Conservation (phyloP, 2,113 vertebrate genomes). For the Pachyramphus minor region DNA sequence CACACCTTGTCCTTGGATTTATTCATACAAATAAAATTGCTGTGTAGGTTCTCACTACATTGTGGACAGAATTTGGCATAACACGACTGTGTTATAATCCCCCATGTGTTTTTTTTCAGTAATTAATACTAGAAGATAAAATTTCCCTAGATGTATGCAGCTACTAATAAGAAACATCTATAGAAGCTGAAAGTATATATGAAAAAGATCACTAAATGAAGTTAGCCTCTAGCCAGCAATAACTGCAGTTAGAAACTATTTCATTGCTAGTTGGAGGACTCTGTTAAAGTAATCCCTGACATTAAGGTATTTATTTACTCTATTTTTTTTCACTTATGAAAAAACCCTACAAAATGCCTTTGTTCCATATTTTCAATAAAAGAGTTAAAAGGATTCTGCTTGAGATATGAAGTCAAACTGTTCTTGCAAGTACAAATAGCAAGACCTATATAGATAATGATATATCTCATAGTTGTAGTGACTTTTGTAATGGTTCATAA, state of each 20-base stretch:
- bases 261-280: not conserved
- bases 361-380: not conserved
- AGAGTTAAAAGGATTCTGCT: not conserved
- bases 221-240: not conserved
- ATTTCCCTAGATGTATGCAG: not conserved
- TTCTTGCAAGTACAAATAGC: not conserved
- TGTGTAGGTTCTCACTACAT: not conserved
- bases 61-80: rapidly evolving
- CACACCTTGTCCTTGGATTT: not conserved
- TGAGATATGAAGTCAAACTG: not conserved
- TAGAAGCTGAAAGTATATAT: not conserved
- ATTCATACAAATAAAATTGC: not conserved
- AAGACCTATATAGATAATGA: not conserved
- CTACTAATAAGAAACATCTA: not conserved
- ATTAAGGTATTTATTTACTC: not conserved
- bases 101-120: not conserved
- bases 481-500: not conserved
- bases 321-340: not conserved
- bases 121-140: not conserved
- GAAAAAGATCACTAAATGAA: not conserved
- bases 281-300: not conserved
- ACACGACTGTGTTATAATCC: not conserved
- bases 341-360: not conserved
- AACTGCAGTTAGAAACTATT: not conserved
- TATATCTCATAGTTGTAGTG: not conserved